Base-by-base conservation (phyloP, 2,113 vertebrate species). In the Lepisosteus oculatus region DNA sequence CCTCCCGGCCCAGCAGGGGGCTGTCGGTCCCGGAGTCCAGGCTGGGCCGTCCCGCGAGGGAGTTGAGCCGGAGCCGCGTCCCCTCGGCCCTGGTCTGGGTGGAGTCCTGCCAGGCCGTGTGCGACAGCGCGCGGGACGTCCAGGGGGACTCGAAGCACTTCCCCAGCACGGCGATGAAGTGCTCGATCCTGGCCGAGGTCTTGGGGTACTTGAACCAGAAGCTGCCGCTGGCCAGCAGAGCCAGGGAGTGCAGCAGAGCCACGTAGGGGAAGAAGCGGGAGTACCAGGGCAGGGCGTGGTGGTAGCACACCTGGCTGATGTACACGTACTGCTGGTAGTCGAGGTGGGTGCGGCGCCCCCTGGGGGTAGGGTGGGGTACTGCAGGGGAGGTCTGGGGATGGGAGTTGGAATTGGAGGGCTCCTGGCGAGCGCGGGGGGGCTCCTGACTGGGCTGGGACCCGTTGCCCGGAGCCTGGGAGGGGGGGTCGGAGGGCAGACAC, bases 121-220 rank as follows among this genome's bases (percentile, higher is more conserved):
- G 89, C 0, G 89, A 91, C 71, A 94, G 81, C 0, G 90, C 89
- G 56, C 89, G 92, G 55, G 92, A 91, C 0, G 93, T 94, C 93
- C 93, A 94, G 5, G 91, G 93, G 0, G 91, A 94, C 79, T 94
- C 93, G 4, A 90, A 91, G 68, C 93, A 94, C 78, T 94, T 94
- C 42, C 80, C 86, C 69, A 94, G 79, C 71, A 94, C 89, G 71
- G 89, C 75, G 51, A 93, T 76, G 77, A 94, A 94, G 68, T 92
- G 93, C 69, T 94, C 93, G 2, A 94, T 85, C 69, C 91, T 91
- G 29, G 93, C 88, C 0, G 92, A 93, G 1, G 92, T 93, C 77
- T 87, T 90, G 0, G 93, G 93, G 70, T 92, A 93, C 74, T 90
- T 90, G 74, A 94, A 90, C 93, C 93, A 94, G 84, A 94, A 94